Conservation (phyloP, 2,888 invertebrate species). For the Xestia rhomboidea region DNA sequence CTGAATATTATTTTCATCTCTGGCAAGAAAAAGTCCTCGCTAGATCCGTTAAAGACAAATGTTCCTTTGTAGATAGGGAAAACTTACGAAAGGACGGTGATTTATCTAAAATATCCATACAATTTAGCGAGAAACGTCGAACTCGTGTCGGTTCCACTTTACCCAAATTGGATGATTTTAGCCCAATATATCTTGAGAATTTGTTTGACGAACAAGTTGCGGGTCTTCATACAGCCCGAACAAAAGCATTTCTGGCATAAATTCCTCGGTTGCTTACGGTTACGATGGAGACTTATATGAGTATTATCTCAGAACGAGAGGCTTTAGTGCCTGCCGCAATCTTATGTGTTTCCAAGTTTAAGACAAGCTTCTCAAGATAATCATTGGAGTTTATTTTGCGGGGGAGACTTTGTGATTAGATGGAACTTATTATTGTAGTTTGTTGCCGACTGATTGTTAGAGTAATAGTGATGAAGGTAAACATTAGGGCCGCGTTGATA, state of each 20-base stretch:
- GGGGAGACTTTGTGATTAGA: neutral
- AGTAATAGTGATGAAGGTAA: slow-evolving; percentile 43
- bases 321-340: slow-evolving; percentile 72
- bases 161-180: slow-evolving; percentile 88
- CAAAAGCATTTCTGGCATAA: slow-evolving; percentile 85
- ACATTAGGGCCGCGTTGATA: slow-evolving; percentile 67
- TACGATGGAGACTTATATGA: slow-evolving; percentile 82
- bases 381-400: slow-evolving; percentile 5
- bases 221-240: slow-evolving; percentile 79
- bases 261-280: slow-evolving; percentile 85
- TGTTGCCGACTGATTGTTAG: slow-evolving; percentile 18
- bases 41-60: slow-evolving; percentile 86
- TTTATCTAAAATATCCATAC: slow-evolving; percentile 90
- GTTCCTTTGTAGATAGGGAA: slow-evolving; percentile 86
- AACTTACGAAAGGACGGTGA: slow-evolving; percentile 84
- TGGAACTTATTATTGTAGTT: slow-evolving; percentile 9
- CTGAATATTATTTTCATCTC: slow-evolving; percentile 72
- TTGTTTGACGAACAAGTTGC: slow-evolving; percentile 87
- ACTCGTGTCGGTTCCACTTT: slow-evolving; percentile 87
- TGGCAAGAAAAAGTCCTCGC: slow-evolving; percentile 80
- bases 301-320: slow-evolving; percentile 79
- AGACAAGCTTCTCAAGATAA: slow-evolving; percentile 28
- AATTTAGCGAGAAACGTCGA: slow-evolving; percentile 87
- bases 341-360: slow-evolving; percentile 71
- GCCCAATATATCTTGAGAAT: slow-evolving; percentile 87